Conservation (phyloP, 2,888 invertebrate genomes). For the Ecdyonurus torrentis region DNA sequence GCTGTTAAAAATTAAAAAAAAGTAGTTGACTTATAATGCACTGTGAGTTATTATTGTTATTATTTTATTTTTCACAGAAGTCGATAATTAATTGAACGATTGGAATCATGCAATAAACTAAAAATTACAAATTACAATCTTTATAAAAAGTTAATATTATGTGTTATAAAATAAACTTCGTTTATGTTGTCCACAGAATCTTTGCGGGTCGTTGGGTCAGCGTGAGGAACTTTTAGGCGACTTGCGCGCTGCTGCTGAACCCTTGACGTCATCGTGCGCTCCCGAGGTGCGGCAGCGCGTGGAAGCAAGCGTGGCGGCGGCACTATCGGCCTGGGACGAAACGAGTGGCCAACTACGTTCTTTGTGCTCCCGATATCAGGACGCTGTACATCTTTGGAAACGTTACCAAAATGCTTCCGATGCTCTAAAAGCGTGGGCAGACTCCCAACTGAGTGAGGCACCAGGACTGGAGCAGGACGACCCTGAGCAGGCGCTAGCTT, state of each 20-base stretch:
- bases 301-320: conserved; percentile 57
- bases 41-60: too few relatives aligned
- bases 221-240: conserved; percentile 58
- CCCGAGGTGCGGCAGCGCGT: conserved; percentile 55
- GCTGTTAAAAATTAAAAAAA: too few relatives aligned
- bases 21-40: too few relatives aligned
- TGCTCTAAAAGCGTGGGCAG: conserved; percentile 55
- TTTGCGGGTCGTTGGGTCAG: conserved; percentile 56
- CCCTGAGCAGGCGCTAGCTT: conserved; percentile 50
- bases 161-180: too few relatives aligned
- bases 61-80: too few relatives aligned
- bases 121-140: too few relatives aligned
- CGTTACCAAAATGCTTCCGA: conserved; percentile 64
- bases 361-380: conserved; percentile 60
- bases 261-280: conserved; percentile 49
- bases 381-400: conserved; percentile 66
- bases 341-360: conserved; percentile 60
- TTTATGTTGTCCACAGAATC: conserved; percentile 42
- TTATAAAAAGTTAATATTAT: too few relatives aligned
- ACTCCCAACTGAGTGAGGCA: conserved; percentile 51
- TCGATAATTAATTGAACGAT: too few relatives aligned
- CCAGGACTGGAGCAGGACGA: not conserved
- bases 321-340: conserved; percentile 61
- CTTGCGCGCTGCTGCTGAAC: conserved; percentile 49
- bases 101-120: too few relatives aligned